Percentiles rank a stretch among this genome's conserved stretches.
phyloP scores from a whole-genome alignment of 2,113 vertebrate genomes.

The Octodon degus region DNA sequence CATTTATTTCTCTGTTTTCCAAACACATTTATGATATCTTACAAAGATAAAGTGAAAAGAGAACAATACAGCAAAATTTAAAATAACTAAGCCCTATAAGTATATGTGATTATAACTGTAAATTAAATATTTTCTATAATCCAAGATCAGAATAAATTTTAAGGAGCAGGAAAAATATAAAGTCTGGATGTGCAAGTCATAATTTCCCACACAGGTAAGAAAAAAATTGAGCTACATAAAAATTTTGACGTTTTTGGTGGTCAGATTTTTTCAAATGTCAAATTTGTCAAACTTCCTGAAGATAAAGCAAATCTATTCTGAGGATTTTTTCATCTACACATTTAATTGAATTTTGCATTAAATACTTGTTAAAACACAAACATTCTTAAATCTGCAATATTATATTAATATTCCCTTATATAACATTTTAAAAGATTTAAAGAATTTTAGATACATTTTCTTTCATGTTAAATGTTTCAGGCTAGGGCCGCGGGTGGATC shows the following conservation, averaged over 20 bases:
- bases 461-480: background rate
- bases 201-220: background rate
- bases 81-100: background rate
- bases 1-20: conserved; percentile 18
- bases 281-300: background rate
- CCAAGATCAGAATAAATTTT: background rate
- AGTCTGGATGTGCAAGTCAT: background rate
- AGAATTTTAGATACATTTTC: background rate
- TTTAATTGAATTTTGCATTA: background rate
- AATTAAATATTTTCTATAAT: background rate
- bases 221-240: conserved; percentile 1
- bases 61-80: background rate
- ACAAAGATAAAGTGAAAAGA: background rate
- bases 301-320: background rate
- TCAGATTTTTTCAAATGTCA: background rate
- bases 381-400: background rate
- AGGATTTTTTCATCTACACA: background rate
- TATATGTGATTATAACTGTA: background rate
- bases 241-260: background rate
- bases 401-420: conserved; percentile 3
- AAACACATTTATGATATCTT: background rate
- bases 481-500: background rate
- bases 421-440: background rate
- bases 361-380: conserved; percentile 45
- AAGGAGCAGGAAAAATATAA: conserved; percentile 18